A percentile compares a stretch with the other conserved stretches of the same genome.
These are phyloP conservation scores for Gymnoscopelus braueri DNA, from an alignment of 2,797 vertebrate genomes.

Conservation along the genomic window DNA sequence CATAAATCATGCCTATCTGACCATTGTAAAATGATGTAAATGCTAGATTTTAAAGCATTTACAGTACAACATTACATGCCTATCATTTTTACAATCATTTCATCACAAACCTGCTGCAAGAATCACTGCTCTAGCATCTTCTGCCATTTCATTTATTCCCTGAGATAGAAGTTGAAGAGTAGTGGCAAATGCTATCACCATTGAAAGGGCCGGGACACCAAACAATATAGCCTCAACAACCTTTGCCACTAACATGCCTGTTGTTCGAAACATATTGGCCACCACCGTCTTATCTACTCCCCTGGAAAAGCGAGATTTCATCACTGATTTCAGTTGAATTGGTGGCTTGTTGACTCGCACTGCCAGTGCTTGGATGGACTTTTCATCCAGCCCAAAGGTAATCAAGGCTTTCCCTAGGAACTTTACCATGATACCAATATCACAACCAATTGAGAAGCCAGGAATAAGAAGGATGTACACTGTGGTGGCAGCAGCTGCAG, in stretches of 20 bases:
- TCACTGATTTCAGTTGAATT: not conserved
- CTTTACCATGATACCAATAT: slow-evolving; percentile 3
- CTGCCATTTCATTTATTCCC: slow-evolving; percentile 10
- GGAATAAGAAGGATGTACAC: slow-evolving; percentile 13
- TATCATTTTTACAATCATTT: not conserved
- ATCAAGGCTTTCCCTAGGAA: slow-evolving; percentile 3
- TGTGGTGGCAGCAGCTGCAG: slow-evolving; percentile 6
- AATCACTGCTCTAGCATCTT: slow-evolving; percentile 18
- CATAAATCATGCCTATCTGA: not conserved
- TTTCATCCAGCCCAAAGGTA: not conserved
- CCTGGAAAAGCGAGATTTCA: slow-evolving; percentile 4
- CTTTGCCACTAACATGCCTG: slow-evolving; percentile 3
- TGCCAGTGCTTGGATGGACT: not conserved
- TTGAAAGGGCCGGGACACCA: not conserved
- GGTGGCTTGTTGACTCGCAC: slow-evolving; percentile 4
- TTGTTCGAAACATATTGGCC: not conserved
- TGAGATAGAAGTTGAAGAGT: not conserved
- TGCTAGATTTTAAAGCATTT: no score
- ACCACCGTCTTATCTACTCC: not conserved
- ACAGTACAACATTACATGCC: no score
- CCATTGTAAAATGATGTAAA: no score
- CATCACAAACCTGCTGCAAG: not conserved
- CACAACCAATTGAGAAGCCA: not conserved
- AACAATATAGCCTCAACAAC: not conserved
- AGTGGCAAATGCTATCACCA: slow-evolving; percentile 16